phyloP scores from a whole-genome alignment of 35 echinoderm and acorn worm genomes.

The Apostichopus japonicus region DNA sequence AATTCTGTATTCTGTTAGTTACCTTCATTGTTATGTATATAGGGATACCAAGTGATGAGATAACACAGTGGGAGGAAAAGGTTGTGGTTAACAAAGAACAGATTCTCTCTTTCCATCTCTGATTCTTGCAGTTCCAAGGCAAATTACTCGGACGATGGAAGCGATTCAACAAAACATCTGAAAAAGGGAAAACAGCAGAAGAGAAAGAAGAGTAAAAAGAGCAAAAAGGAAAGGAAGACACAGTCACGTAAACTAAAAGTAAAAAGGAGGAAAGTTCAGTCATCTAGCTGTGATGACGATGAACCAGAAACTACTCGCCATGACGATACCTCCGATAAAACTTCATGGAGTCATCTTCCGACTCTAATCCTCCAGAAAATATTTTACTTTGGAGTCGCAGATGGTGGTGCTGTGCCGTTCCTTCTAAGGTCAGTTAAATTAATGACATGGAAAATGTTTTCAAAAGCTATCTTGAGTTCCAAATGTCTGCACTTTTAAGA shows the following conservation, averaged over 20 bases:
- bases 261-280: background rate
- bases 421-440: conserved; percentile 3
- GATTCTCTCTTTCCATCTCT: too few relatives aligned
- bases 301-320: background rate
- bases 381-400: background rate
- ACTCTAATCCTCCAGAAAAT: conserved; percentile 16
- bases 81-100: background rate
- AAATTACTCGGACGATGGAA: too few relatives aligned
- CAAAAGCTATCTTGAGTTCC: too few relatives aligned
- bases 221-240: background rate
- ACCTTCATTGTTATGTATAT: too few relatives aligned
- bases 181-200: background rate
- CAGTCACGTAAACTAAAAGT: background rate
- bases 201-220: background rate
- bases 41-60: too few relatives aligned
- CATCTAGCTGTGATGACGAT: background rate
- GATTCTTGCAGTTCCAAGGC: too few relatives aligned
- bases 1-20: too few relatives aligned
- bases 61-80: background rate
- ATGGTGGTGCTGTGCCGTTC: conserved; percentile 27
- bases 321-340: background rate
- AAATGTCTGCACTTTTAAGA: too few relatives aligned
- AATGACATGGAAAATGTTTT: too few relatives aligned
- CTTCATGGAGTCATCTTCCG: conserved; percentile 3
- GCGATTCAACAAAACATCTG: background rate